Conservation (phyloP, 2,888 invertebrate genomes). For the Campaea margaritaria region DNA sequence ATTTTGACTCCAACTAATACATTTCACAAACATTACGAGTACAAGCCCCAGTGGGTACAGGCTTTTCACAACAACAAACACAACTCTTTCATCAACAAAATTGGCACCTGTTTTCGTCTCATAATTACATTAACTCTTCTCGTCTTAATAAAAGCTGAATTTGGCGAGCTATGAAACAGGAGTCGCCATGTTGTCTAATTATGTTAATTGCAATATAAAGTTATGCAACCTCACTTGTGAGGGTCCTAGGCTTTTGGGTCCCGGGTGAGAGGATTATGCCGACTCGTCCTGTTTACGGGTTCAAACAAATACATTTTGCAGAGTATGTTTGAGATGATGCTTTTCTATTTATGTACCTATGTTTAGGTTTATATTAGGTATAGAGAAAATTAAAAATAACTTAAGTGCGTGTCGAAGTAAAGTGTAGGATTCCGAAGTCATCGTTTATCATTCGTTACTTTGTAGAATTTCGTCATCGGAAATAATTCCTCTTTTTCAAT, state of each 20-base stretch:
- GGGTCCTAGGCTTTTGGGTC: constrained; percentile 47
- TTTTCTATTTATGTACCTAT: too few relatives aligned
- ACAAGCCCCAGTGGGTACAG: constrained; percentile 4
- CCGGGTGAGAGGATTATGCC: not conserved
- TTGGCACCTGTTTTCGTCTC: constrained; percentile 65
- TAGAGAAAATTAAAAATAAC: too few relatives aligned
- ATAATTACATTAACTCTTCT: constrained; percentile 55
- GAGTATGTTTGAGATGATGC: too few relatives aligned
- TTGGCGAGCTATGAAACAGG: constrained; percentile 62
- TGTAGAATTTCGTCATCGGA: too few relatives aligned
- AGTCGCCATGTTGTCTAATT: constrained; percentile 69
- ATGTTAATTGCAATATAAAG: constrained; percentile 82
- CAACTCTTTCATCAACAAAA: constrained; percentile 43
- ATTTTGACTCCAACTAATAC: not conserved
- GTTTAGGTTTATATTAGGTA: too few relatives aligned
- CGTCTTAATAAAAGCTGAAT: constrained; percentile 58
- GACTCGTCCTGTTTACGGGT: not conserved
- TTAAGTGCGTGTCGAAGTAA: too few relatives aligned
- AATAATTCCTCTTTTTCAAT: too few relatives aligned
- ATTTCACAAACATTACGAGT: not conserved
- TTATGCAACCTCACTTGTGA: constrained; percentile 75
- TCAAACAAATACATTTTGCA: too few relatives aligned
- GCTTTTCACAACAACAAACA: constrained; percentile 19
- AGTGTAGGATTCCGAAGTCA: too few relatives aligned
- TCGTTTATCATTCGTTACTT: too few relatives aligned